Evolutionary conservation across 2,888 invertebrate genomes (phyloP).

Genomic region (Caenorhabditis doughertyi): DNA sequence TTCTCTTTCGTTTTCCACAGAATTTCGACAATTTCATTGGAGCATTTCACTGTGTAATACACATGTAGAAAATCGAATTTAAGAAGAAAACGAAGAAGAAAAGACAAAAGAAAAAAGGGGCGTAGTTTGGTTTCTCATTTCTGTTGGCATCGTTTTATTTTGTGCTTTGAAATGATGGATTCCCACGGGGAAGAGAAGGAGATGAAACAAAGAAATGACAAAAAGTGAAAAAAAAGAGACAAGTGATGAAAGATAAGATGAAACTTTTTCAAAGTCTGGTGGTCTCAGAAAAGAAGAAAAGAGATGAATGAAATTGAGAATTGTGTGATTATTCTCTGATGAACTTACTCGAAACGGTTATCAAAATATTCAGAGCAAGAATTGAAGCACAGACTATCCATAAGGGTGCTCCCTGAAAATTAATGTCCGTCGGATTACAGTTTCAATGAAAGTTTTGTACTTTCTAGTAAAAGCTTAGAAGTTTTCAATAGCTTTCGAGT

Average conservation of each 20-base stretch:
- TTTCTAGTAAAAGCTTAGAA: no score
- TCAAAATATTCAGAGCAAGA: no score
- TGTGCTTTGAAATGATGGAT: slow-evolving; percentile 51
- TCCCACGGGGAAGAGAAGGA: slow-evolving; percentile 30
- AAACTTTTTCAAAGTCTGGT: slow-evolving; percentile 3
- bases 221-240: slow-evolving; percentile 14
- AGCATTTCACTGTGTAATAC: slow-evolving; percentile 36
- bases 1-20: neutral
- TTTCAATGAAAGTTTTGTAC: no score
- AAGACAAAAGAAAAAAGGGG: slow-evolving; percentile 1
- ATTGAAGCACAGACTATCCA: no score
- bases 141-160: neutral
- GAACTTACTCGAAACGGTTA: no score
- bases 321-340: no score
- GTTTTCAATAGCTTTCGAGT: no score
- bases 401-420: no score
- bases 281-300: neutral
- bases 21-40: slow-evolving; percentile 23
- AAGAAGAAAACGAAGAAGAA: neutral
- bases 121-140: slow-evolving; percentile 52
- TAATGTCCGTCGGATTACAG: no score
- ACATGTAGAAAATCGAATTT: slow-evolving; percentile 28
- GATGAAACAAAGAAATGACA: slow-evolving; percentile 3
- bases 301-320: no score
- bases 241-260: slow-evolving; percentile 50